A percentile compares a stretch with the other conserved stretches of the same genome.
phyloP scores from a whole-genome alignment of 2,888 invertebrate genomes.

The Pammene fasciana region DNA sequence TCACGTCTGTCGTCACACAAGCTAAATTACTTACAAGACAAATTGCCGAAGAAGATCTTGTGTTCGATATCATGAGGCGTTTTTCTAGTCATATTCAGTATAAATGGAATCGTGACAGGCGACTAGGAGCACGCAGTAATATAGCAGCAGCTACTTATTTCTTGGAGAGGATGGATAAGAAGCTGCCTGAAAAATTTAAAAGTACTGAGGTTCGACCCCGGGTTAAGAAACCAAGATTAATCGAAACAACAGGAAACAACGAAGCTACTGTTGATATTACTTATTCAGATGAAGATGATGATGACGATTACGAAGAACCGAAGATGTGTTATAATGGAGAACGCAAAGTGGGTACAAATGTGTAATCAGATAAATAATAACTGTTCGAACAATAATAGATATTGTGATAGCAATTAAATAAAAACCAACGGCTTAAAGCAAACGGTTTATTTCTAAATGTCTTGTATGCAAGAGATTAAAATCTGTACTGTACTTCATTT shows the following conservation, averaged over 20 bases:
- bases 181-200: neutral
- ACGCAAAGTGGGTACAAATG: neutral
- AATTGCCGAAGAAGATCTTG: conserved; percentile 9
- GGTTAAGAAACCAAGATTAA: neutral
- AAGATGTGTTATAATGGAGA: neutral
- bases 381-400: neutral
- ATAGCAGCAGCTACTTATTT: neutral
- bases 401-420: too few species aligned
- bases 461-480: too few species aligned
- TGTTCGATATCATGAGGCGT: conserved; percentile 17
- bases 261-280: neutral
- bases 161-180: neutral
- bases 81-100: neutral
- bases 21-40: conserved; percentile 12
- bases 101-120: neutral
- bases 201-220: neutral
- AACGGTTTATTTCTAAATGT: too few species aligned
- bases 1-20: neutral
- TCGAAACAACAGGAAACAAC: neutral
- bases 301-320: neutral
- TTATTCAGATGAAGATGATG: neutral
- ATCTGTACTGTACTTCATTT: too few species aligned
- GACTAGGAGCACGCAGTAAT: neutral
- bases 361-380: neutral
- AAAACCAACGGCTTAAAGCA: too few species aligned